Base-by-base conservation (phyloP, 2,888 invertebrate species). In the Abrostola triplasia region DNA sequence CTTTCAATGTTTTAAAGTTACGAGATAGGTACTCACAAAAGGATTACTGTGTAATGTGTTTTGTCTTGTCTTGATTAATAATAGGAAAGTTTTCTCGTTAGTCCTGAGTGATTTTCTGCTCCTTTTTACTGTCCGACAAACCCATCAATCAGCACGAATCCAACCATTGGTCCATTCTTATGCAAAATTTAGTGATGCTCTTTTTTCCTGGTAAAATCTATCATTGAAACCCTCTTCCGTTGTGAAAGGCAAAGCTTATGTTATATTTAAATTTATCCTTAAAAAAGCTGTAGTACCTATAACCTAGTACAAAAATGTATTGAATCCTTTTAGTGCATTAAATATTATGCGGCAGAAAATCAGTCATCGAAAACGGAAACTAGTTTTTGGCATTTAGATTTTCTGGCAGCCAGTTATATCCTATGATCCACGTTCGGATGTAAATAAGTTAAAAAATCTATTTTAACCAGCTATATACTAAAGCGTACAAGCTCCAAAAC, bases 1-100 rank as follows among this genome's bases (percentile, higher is more conserved):
- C 60, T 75, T 82, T 79, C 78, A 77, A 80, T 80, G 81, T 80
- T 79, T 74, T 55, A 61, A 40, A 67, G 66, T 65, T 72, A 57
- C 60, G 53, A 60, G 64, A 47, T 63, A 48, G 36, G 52, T 54
- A 51, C 55, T 73, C 35, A 58, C 40, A 6, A 9, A 57, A 61
- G 56, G 63, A 66, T 55, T 55, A 57, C 65, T 73, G 67, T 73
- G 61, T 63, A 47, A 73, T 50, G 57, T 67, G 56, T 64, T 64
- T 61, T 41, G 55, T 41, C 42, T 50, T 36, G 11, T 41, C 57
- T 53, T 66, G 64, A 66, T 75, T 59, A 67, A 69, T 73, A 72
- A 71, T 63, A 12, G n/a, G 36, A 67, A 78, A 78, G 66, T 73
- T 76, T 68, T 70, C 70, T 73, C 64, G 64, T 80, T 77, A 68